Conservation (phyloP, 2,888 invertebrate genomes). For the Eilema griseolum region DNA sequence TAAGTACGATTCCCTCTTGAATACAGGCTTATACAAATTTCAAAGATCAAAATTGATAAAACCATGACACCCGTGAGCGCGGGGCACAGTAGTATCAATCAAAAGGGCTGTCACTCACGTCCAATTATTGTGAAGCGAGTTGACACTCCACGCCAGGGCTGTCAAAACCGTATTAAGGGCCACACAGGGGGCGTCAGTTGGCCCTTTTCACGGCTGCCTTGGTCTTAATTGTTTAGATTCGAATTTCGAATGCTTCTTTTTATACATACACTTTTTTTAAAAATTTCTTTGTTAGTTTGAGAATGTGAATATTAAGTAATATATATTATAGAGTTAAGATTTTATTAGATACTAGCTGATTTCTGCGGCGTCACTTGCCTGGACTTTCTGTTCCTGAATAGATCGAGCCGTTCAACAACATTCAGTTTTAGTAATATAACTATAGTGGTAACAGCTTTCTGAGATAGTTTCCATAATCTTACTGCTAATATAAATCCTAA, state of each 20-base stretch:
- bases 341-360: no score
- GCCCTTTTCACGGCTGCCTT: conserved; percentile 59
- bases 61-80: conserved; percentile 27
- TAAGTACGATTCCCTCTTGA: no score
- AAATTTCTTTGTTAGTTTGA: conserved; percentile 14
- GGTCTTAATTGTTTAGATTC: conserved; percentile 59
- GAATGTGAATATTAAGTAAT: conserved; percentile 2
- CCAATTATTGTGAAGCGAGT: conserved; percentile 70
- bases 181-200: conserved; percentile 65
- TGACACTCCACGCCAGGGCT: conserved; percentile 72
- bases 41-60: conserved; percentile 5
- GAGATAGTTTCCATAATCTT: no score
- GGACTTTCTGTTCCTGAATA: no score
- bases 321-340: neutral
- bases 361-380: no score
- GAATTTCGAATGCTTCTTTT: conserved; percentile 45
- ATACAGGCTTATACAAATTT: neutral
- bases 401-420: no score
- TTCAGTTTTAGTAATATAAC: no score
- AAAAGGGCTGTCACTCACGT: conserved; percentile 62
- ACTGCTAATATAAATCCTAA: no score
- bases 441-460: no score
- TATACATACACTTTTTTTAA: conserved; percentile 30
- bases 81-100: conserved; percentile 54
- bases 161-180: conserved; percentile 72